These are phyloP conservation scores for Macrophya alboannulata DNA, from an alignment of 2,888 invertebrate species.

Conservation along the genomic window DNA sequence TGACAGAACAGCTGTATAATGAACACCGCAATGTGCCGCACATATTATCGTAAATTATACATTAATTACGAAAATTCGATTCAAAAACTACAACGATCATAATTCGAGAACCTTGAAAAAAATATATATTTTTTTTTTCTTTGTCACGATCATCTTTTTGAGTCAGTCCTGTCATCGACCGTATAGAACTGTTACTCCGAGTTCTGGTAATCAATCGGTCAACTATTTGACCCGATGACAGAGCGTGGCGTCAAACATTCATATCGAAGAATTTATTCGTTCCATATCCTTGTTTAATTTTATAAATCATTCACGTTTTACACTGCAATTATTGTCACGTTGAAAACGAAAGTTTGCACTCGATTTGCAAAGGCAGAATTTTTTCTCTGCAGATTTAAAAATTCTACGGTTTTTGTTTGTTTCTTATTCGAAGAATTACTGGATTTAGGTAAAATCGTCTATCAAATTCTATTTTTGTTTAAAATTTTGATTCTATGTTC, in stretches of 20 bases:
- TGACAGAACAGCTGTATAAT: background rate
- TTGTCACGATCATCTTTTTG: background rate
- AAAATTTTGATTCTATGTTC: too few species aligned
- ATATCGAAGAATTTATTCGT: background rate
- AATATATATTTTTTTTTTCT: too few species aligned
- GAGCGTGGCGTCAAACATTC: background rate
- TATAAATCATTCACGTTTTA: background rate
- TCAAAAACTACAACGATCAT: background rate
- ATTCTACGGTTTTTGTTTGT: too few species aligned
- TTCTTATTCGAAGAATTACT: too few species aligned
- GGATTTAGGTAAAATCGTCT: too few species aligned
- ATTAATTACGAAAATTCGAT: background rate
- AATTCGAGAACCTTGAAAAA: background rate
- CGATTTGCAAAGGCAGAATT: background rate
- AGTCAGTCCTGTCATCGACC: constrained; percentile 11
- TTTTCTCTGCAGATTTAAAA: background rate
- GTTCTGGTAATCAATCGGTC: background rate
- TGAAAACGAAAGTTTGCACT: background rate
- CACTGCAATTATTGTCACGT: background rate
- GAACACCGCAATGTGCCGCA: background rate
- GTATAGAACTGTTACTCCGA: background rate
- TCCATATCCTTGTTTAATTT: background rate
- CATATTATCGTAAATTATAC: background rate
- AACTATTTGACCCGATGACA: background rate
- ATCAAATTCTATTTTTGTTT: background rate